Evolutionary conservation across 2,888 invertebrate genomes (phyloP).

Genomic region (Cephus nigrinus): DNA sequence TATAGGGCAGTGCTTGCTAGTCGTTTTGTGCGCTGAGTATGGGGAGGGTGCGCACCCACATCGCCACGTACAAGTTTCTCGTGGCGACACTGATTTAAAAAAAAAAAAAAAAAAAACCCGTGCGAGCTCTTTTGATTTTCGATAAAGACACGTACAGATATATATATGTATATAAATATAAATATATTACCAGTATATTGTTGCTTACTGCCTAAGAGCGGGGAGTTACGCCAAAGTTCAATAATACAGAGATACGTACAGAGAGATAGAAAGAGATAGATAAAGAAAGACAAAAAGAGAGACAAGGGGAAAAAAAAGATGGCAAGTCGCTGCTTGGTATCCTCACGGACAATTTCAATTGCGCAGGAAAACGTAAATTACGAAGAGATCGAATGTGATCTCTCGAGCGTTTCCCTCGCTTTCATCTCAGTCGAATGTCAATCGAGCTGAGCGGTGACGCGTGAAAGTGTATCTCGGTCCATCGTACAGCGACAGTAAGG

Average conservation of each 20-base stretch:
- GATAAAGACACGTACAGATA: background rate
- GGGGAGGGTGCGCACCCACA: conserved; percentile 62
- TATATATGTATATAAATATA: conserved; percentile 8
- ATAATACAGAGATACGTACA: conserved; percentile 11
- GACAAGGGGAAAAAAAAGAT: too few relatives aligned
- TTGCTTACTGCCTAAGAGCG: conserved; percentile 58
- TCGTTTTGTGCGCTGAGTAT: conserved; percentile 29
- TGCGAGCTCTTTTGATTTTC: background rate
- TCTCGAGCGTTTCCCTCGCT: too few relatives aligned
- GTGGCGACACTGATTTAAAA: conserved; percentile 21
- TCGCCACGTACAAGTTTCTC: conserved; percentile 33
- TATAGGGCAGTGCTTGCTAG: conserved; percentile 16
- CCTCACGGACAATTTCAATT: too few relatives aligned
- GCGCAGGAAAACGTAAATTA: too few relatives aligned
- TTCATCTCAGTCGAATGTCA: too few relatives aligned
- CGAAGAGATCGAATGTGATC: too few relatives aligned
- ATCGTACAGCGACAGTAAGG: too few relatives aligned
- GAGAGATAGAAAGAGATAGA: conserved; percentile 28
- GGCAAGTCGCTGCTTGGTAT: too few relatives aligned
- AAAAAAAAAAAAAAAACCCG: background rate
- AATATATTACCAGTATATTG: conserved; percentile 23
- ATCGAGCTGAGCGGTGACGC: too few relatives aligned
- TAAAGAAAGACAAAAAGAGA: background rate
- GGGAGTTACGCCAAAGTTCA: conserved; percentile 55
- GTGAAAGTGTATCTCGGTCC: too few relatives aligned